phyloP scores from a whole-genome alignment of 2,888 invertebrate species.

The Xestia sexstrigata region DNA sequence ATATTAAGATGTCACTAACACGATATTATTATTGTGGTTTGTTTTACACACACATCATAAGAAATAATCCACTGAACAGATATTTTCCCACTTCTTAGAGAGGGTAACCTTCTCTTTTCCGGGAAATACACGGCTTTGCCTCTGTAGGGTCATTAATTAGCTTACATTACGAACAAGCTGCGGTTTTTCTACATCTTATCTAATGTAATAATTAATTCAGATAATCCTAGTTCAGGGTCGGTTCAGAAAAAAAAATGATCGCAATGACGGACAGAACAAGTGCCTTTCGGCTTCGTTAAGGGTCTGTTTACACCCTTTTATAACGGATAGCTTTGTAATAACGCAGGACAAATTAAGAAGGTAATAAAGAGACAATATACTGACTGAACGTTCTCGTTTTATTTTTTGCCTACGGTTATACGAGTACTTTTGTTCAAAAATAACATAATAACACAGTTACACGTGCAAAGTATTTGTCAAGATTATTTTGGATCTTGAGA shows the following conservation, averaged over 20 bases:
- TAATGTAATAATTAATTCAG: conserved; percentile 28
- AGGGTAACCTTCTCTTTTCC: background rate
- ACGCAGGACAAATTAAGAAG: too few relatives aligned
- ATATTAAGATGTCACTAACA: background rate
- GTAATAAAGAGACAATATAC: background rate
- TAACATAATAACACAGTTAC: background rate
- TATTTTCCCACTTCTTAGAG: background rate
- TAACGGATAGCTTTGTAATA: background rate
- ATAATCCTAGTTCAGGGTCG: background rate
- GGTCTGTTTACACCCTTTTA: too few relatives aligned
- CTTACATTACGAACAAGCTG: background rate
- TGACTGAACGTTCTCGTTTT: background rate
- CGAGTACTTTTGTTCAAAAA: background rate
- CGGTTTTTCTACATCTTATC: conserved; percentile 10
- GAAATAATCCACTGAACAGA: background rate
- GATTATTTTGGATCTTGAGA: background rate
- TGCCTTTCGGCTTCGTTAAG: too few relatives aligned
- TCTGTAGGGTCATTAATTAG: conserved; percentile 12
- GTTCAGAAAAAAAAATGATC: too few relatives aligned
- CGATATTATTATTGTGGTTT: background rate
- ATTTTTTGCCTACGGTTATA: background rate
- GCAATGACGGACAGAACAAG: too few relatives aligned
- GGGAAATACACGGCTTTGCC: background rate
- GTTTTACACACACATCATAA: too few relatives aligned
- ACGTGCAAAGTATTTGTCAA: conserved; percentile 13